Evolutionary conservation across 2,797 vertebrate species (phyloP).

Genomic region (Myotis planiceps): DNA sequence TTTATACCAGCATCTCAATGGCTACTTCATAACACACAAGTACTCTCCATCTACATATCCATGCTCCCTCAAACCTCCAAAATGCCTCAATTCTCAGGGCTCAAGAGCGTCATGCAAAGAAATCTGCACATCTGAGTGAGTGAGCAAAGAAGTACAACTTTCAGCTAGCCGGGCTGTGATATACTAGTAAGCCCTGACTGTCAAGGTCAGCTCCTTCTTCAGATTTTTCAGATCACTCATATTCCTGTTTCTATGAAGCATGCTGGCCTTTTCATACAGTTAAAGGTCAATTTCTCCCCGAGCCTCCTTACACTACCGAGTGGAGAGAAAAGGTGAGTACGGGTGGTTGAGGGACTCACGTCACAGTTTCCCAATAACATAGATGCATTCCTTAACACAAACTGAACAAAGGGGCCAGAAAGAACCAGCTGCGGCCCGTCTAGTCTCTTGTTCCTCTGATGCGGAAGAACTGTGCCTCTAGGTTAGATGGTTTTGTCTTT

Average conservation of each 20-base stretch:
- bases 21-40: constrained; percentile 15
- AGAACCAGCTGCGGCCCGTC: neutral
- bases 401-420: neutral
- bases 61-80: neutral
- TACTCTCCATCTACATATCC: neutral
- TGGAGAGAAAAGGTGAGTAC: neutral
- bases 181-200: neutral
- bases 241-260: constrained; percentile 29
- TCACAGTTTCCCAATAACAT: neutral
- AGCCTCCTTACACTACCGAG: neutral
- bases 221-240: constrained; percentile 8
- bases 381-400: neutral
- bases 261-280: constrained; percentile 1
- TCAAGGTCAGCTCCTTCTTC: neutral
- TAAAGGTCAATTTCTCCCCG: neutral
- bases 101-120: neutral
- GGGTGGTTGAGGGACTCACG: neutral
- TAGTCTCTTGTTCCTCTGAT: neutral
- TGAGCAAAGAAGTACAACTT: neutral
- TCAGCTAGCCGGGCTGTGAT: neutral
- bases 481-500: neutral
- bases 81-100: neutral
- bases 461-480: neutral
- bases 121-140: neutral
- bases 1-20: neutral